Conservation (phyloP, 2,888 invertebrate species). For the Caenorhabditis angaria region DNA sequence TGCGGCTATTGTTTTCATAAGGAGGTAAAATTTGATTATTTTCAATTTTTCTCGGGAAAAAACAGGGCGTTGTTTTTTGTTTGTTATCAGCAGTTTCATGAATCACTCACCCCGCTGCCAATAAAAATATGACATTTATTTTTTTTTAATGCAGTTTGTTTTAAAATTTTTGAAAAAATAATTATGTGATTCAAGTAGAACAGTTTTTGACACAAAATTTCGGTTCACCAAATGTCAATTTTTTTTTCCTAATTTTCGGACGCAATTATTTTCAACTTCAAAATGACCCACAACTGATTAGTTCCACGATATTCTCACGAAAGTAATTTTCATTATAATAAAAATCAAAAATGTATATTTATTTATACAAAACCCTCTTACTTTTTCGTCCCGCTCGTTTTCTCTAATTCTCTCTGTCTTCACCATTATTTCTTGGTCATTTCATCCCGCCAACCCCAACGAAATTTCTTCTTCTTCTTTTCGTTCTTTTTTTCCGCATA, state of each 20-base stretch:
- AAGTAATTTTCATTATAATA: background rate
- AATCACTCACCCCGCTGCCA: background rate
- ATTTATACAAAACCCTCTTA: background rate
- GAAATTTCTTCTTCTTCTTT: constrained; percentile 4
- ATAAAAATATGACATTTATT: background rate
- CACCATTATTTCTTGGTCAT: background rate
- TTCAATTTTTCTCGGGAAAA: background rate
- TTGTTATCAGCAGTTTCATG: no score
- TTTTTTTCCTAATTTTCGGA: no score
- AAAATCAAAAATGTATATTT: background rate
- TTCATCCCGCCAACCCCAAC: background rate
- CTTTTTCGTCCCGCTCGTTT: background rate
- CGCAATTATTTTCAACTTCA: no score
- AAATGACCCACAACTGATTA: no score
- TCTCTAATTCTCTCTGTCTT: background rate
- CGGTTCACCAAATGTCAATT: no score
- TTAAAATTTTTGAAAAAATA: no score
- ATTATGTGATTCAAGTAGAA: no score
- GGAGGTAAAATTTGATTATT: background rate
- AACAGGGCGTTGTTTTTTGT: background rate
- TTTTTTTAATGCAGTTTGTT: no score
- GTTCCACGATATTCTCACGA: no score
- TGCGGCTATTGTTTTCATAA: background rate
- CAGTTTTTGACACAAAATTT: no score
- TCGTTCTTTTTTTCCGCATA: background rate